These are phyloP conservation scores for Hepsetus odoe DNA, from an alignment of 2,113 vertebrate species.

Conservation along the genomic window DNA sequence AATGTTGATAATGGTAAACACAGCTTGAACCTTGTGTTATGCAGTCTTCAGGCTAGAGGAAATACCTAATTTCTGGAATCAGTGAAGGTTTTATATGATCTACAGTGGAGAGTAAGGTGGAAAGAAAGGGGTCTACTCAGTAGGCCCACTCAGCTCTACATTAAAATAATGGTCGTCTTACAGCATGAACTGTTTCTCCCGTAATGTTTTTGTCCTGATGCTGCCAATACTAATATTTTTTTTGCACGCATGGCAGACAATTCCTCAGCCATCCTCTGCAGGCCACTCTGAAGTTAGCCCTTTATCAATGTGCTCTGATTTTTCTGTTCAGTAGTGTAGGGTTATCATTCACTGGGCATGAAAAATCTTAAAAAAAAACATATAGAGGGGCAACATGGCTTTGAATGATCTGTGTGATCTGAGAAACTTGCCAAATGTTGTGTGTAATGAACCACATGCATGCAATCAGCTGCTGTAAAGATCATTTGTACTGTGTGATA, in stretches of 20 bases:
- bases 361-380: constrained; percentile 32
- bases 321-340: constrained; percentile 17
- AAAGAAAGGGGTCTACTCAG: constrained; percentile 7
- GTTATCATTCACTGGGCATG: constrained; percentile 16
- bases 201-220: constrained; percentile 14
- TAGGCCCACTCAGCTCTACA: not conserved
- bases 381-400: not conserved
- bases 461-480: constrained; percentile 31
- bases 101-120: constrained; percentile 15
- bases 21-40: not conserved
- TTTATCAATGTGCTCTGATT: not conserved
- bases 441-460: constrained; percentile 18
- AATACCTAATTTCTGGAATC: constrained; percentile 22
- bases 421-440: constrained; percentile 35
- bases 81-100: constrained; percentile 11
- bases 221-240: constrained; percentile 54
- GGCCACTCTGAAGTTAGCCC: not conserved
- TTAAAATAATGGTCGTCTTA: constrained; percentile 28
- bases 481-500: constrained; percentile 20
- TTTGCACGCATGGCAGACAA: constrained; percentile 50
- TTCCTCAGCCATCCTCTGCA: constrained; percentile 26
- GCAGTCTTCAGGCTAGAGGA: not conserved
- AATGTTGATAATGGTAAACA: constrained; percentile 25
- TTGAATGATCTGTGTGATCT: not conserved
- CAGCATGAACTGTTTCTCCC: constrained; percentile 43